Conservation (phyloP, 2,888 invertebrate species). For the Ormia ochracea region DNA sequence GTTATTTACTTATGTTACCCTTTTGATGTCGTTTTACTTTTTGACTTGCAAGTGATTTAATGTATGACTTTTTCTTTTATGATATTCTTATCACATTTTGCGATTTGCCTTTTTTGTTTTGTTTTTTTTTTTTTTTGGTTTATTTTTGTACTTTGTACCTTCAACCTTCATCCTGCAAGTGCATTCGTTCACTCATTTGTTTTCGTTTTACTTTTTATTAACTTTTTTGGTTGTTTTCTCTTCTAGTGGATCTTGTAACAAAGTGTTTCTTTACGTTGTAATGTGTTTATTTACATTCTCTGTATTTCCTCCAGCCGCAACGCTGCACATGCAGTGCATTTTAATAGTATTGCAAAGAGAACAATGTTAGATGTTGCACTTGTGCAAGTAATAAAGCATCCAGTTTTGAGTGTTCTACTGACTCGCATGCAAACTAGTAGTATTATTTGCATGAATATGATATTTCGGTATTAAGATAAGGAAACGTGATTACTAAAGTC, state of each 20-base stretch:
- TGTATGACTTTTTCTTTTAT: background rate
- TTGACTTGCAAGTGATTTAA: conserved; percentile 8
- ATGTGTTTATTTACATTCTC: conserved; percentile 10
- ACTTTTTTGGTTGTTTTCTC: too few species aligned
- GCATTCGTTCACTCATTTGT: conserved; percentile 4
- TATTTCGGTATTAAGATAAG: conserved; percentile 55
- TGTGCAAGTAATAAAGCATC: conserved; percentile 40
- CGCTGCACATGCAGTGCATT: conserved; percentile 6
- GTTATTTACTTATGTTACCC: conserved; percentile 5
- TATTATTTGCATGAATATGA: background rate
- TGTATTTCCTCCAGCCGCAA: background rate
- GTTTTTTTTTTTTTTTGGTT: too few species aligned
- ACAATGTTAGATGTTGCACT: conserved; percentile 19
- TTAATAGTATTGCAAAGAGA: background rate
- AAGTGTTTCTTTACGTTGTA: conserved; percentile 14
- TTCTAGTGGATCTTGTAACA: background rate
- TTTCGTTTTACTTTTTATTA: too few species aligned
- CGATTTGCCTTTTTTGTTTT: background rate
- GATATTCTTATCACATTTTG: conserved; percentile 2
- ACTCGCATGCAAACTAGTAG: background rate
- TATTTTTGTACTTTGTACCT: too few species aligned
- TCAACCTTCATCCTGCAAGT: conserved; percentile 8
- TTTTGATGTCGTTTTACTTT: conserved; percentile 27
- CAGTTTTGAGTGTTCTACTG: conserved; percentile 1
- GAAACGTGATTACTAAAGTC: conserved; percentile 54